Evolutionary conservation across 2,888 invertebrate species (phyloP).

Genomic region (Pyrrhosoma nymphula): DNA sequence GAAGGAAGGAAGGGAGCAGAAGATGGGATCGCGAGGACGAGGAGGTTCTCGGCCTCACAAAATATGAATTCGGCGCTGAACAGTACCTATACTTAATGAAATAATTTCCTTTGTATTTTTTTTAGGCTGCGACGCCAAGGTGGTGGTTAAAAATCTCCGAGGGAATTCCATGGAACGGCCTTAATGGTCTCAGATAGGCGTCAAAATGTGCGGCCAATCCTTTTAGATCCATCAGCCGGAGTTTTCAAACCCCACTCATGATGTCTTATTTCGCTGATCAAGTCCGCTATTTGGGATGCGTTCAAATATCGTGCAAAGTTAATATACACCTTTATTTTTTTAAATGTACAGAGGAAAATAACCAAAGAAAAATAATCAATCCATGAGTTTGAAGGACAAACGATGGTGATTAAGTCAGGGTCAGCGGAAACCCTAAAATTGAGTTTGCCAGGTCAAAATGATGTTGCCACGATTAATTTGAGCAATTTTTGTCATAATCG

Average conservation of each 20-base stretch:
- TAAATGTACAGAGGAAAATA: too few relatives aligned
- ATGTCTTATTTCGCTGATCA: neutral
- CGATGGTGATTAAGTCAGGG: too few relatives aligned
- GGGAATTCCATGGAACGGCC: neutral
- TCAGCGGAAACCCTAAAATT: too few relatives aligned
- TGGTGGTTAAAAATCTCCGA: neutral
- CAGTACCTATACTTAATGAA: neutral
- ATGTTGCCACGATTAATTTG: too few relatives aligned
- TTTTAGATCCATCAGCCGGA: neutral
- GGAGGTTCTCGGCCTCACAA: too few relatives aligned
- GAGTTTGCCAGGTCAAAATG: too few relatives aligned
- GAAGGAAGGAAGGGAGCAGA: neutral
- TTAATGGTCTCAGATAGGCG: neutral
- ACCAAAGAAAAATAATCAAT: too few relatives aligned
- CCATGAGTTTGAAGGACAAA: too few relatives aligned
- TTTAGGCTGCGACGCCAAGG: neutral
- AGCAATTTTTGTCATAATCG: too few relatives aligned
- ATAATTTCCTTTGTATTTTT: slow-evolving; percentile 8
- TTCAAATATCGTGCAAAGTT: neutral
- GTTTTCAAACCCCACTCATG: neutral
- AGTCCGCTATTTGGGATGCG: neutral
- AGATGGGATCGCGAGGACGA: neutral
- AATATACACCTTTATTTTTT: too few relatives aligned
- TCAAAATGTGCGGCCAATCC: neutral
- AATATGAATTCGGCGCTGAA: neutral